A percentile compares a stretch with the other conserved stretches of the same genome.
Conservation (phyloP, 2,113 vertebrate genomes). For the Prietella phreatophila region DNA sequence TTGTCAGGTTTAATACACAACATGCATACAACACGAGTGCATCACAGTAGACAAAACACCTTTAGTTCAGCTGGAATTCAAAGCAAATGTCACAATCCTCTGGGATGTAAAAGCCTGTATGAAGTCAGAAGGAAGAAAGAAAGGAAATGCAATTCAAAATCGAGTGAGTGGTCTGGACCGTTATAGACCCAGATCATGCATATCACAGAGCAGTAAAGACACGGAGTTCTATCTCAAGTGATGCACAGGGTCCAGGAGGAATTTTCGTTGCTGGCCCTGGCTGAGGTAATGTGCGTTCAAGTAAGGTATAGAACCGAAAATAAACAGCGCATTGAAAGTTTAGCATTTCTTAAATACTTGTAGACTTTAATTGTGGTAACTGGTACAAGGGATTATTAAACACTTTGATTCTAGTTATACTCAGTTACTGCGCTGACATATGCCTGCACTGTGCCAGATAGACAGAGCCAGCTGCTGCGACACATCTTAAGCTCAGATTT, state of each 20-base stretch:
- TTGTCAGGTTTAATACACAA: neutral
- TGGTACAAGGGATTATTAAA: neutral
- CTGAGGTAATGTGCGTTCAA: neutral
- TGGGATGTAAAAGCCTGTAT: neutral
- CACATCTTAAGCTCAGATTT: slow-evolving; percentile 3
- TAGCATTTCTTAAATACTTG: neutral
- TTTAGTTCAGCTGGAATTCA: neutral
- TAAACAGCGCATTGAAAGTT: neutral
- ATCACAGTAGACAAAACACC: neutral
- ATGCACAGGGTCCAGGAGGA: neutral
- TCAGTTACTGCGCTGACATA: neutral
- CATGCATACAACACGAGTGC: neutral
- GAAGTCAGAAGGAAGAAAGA: no score
- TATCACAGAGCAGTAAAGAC: neutral
- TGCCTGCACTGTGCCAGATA: neutral
- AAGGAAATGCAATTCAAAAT: neutral
- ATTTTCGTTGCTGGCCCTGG: neutral
- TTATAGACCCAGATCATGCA: neutral
- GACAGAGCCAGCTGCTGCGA: neutral
- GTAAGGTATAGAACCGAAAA: neutral
- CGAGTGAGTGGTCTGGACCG: neutral
- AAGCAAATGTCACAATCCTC: neutral
- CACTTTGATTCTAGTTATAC: neutral
- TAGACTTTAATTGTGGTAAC: neutral
- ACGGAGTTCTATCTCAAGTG: neutral